Conservation (phyloP, 2,888 invertebrate genomes). For the Pteria penguin region DNA sequence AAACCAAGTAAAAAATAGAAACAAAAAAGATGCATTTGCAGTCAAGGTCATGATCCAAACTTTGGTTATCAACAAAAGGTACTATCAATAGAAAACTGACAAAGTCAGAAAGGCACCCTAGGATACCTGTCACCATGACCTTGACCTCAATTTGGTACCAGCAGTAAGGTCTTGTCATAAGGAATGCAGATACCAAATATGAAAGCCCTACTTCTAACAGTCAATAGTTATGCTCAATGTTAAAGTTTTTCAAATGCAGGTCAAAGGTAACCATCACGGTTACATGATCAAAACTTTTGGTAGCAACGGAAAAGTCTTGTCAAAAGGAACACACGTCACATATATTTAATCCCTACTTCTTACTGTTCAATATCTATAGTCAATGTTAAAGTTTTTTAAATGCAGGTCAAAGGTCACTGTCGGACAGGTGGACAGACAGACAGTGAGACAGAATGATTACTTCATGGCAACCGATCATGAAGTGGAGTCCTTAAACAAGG, state of each 20-base stretch:
- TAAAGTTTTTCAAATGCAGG: neutral
- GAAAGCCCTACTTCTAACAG: neutral
- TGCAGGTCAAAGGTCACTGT: neutral
- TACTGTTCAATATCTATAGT: neutral
- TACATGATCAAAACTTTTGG: neutral
- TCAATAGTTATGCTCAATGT: neutral
- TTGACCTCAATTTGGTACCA: too few relatives aligned
- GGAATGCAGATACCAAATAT: neutral
- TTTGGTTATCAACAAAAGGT: too few relatives aligned
- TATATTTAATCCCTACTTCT: neutral
- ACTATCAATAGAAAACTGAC: too few relatives aligned
- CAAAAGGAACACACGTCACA: neutral
- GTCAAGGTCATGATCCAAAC: too few relatives aligned
- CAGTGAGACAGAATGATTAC: too few relatives aligned
- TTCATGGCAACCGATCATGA: too few relatives aligned
- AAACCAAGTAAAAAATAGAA: too few relatives aligned
- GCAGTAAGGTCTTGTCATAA: neutral
- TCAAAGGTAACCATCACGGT: neutral
- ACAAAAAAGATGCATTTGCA: too few relatives aligned
- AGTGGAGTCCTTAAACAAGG: too few relatives aligned
- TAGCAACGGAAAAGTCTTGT: neutral
- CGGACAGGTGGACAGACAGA: too few relatives aligned
- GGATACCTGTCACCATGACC: too few relatives aligned
- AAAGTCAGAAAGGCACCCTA: too few relatives aligned
- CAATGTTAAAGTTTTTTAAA: neutral